Conservation (phyloP, 1,140 invertebrate genomes). For the Temnothorax longispinosus region DNA sequence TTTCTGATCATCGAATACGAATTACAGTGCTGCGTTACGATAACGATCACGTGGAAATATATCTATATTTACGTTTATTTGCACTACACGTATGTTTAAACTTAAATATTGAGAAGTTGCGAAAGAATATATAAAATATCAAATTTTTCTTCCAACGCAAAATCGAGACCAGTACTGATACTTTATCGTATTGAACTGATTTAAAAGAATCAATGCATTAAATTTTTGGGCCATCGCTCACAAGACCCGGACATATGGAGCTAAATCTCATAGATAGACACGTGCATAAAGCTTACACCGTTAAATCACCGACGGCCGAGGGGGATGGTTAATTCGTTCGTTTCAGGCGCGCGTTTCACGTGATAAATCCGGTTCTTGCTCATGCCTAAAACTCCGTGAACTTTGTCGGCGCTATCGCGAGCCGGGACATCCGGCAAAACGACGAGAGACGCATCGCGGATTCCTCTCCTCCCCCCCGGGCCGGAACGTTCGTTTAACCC, state of each 20-base stretch:
- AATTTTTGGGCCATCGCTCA: background rate
- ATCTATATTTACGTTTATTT: too few relatives aligned
- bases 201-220: background rate
- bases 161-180: background rate
- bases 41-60: background rate
- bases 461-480: background rate
- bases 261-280: conserved; percentile 38
- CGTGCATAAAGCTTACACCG: conserved; percentile 31
- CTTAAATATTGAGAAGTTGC: background rate
- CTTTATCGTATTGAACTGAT: background rate
- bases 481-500: conserved; percentile 43
- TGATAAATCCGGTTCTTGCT: conserved; percentile 53
- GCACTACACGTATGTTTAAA: background rate
- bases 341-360: conserved; percentile 45
- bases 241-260: background rate
- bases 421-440: conserved; percentile 46
- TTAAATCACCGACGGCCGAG: conserved; percentile 18
- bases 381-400: conserved; percentile 49
- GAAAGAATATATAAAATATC: background rate
- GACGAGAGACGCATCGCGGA: conserved; percentile 41
- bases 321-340: conserved; percentile 36
- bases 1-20: background rate
- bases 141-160: background rate
- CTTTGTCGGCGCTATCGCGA: conserved; percentile 48
- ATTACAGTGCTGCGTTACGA: background rate